Evolutionary conservation across 1,140 invertebrate species (phyloP), one percentile per base, ranked within the genome.

Genomic region (Magallana ariakensis): DNA sequence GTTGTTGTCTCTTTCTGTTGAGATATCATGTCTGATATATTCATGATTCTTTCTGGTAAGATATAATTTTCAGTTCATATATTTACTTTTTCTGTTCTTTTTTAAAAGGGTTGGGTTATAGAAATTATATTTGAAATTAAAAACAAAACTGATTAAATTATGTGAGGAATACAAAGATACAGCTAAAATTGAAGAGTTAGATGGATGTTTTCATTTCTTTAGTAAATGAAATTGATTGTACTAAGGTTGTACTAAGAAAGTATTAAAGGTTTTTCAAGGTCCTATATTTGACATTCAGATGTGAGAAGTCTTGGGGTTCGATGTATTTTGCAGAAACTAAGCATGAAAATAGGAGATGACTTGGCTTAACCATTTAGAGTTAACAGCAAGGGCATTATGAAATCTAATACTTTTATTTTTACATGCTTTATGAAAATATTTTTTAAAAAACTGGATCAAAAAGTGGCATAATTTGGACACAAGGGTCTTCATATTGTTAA

Each of bases 311-410:
- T 46, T 4, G 2, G 33, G 33, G 1, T 46, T 46, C 33, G 33
- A 46, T 66, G 62, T 66, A 10, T 75, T 26, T 75, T 75, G 66
- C 66, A 75, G 66, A 75, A 75, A 75, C 22, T 26, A 70, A n/a
- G 10, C 33, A 19, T 11, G n/a, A 70, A 10, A 46, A 46, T 46
- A 4, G 33, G 22, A 75, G 10, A 5, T 8, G 19, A 19, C 22
- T 75, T 33, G 9, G 66, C 66, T 10, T 19, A 7, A 26, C 15
- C 8, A 13, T 75, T 75, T 26, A 11, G 5, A 26, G 66, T 75
- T 46, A 46, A 75, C 22, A 75, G 11, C 26, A 19, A 26, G 66
- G 66, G 66, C 66, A 75, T 75, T 75, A 33, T 26, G 22, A 26
- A n/a, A 75, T 13, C 1, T 46, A 46, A 46, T 46, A 46, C 33